Conservation (phyloP, 2,888 invertebrate species). For the Harmothoe impar region DNA sequence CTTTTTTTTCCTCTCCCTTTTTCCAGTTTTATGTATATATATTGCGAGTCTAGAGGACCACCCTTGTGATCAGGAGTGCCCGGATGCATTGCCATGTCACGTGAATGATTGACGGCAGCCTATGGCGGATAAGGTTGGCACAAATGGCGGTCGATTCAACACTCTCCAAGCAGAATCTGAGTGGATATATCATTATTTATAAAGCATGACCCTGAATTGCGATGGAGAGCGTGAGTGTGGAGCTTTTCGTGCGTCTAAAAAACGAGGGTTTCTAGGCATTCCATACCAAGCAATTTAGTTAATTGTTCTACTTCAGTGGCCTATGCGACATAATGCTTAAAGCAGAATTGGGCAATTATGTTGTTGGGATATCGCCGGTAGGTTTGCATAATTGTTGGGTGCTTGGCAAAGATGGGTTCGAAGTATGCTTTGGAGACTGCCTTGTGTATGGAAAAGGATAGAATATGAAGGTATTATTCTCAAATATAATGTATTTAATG, state of each 20-base stretch:
- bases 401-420: no score
- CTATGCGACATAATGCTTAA: conserved; percentile 21
- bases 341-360: conserved; percentile 24
- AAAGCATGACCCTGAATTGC: neutral
- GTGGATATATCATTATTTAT: neutral
- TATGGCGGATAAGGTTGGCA: neutral
- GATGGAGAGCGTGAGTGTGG: neutral
- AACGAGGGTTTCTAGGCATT: neutral
- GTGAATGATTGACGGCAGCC: conserved; percentile 23
- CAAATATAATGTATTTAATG: no score
- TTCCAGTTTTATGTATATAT: conserved; percentile 4
- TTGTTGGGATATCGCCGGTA: neutral
- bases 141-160: neutral
- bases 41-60: neutral
- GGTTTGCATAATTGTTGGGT: no score
- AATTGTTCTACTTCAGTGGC: neutral
- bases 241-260: neutral
- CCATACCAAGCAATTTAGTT: conserved; percentile 32
- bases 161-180: neutral
- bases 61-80: neutral
- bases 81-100: neutral
- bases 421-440: no score
- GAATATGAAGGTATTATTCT: no score
- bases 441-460: no score
- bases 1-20: neutral